phyloP scores from a whole-genome alignment of 2,888 invertebrate species.

The Heliconius sara region DNA sequence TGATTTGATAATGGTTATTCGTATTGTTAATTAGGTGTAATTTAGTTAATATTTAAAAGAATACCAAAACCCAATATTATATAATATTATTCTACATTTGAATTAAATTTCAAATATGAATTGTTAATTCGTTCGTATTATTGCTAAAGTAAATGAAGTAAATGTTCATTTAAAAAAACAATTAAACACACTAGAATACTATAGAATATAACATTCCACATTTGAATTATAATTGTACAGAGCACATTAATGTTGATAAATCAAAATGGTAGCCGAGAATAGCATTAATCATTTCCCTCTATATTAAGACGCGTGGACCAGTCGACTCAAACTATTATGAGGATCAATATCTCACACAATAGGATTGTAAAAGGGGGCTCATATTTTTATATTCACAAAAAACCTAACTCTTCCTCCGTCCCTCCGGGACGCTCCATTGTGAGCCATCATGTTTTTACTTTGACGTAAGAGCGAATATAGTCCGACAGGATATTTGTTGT shows the following conservation, averaged over 20 bases:
- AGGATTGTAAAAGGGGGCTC: slow-evolving; percentile 83
- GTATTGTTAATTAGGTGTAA: not conserved
- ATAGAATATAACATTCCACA: not conserved
- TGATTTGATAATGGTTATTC: not conserved
- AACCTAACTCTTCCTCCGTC: slow-evolving; percentile 77
- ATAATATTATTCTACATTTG: not conserved
- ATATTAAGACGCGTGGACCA: slow-evolving; percentile 77
- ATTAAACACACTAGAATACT: no score
- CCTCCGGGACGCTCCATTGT: slow-evolving; percentile 60
- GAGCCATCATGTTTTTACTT: slow-evolving; percentile 55
- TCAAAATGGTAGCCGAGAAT: slow-evolving; percentile 24
- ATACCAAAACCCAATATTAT: not conserved
- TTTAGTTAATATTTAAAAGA: not conserved
- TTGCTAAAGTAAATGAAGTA: not conserved
- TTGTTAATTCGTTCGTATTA: not conserved
- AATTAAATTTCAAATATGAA: slow-evolving; percentile 10
- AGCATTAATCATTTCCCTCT: slow-evolving; percentile 57
- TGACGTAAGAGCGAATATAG: slow-evolving; percentile 66
- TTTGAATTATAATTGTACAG: not conserved
- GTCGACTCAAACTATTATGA: slow-evolving; percentile 79
- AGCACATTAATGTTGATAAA: slow-evolving; percentile 17
- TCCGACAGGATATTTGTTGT: slow-evolving; percentile 68
- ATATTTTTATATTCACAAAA: slow-evolving; percentile 83
- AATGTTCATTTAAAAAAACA: no score
- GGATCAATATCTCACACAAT: slow-evolving; percentile 83